Percentiles rank a stretch among this genome's conserved stretches.
phyloP scores from a whole-genome alignment of 2,888 invertebrate species.

The Aethes cnicana region DNA sequence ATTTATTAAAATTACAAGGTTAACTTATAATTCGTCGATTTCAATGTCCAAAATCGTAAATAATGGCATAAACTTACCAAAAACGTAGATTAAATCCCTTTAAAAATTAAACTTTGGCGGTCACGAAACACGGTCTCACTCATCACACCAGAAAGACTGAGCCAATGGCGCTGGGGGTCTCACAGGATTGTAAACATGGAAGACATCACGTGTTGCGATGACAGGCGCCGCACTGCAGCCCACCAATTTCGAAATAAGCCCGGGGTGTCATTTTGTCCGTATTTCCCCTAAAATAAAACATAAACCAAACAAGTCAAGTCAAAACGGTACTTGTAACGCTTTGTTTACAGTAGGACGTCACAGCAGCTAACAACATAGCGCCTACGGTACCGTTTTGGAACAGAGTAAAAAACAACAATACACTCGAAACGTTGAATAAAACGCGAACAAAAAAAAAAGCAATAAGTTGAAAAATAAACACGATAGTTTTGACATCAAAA shows the following conservation, averaged over 20 bases:
- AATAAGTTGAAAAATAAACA: too few species aligned
- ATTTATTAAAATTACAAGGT: neutral
- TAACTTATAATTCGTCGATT: neutral
- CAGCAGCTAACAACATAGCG: too few species aligned
- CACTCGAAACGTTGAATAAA: too few species aligned
- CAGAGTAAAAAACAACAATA: too few species aligned
- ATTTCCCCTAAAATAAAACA: too few species aligned
- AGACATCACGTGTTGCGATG: neutral
- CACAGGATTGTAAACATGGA: neutral
- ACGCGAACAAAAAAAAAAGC: too few species aligned
- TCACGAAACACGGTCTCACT: neutral
- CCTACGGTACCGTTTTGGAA: too few species aligned
- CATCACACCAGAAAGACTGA: neutral
- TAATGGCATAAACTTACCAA: neutral
- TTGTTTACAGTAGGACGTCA: too few species aligned
- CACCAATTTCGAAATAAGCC: conserved; percentile 5
- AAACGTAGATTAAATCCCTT: neutral
- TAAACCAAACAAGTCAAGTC: too few species aligned
- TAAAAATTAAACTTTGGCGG: neutral
- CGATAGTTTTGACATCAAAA: too few species aligned
- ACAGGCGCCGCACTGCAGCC: neutral
- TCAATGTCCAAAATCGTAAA: neutral
- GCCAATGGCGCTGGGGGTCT: neutral
- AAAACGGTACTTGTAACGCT: too few species aligned
- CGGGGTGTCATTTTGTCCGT: conserved; percentile 6